Base-by-base conservation (phyloP, 2,797 vertebrate genomes). In the Ammospiza maritima region DNA sequence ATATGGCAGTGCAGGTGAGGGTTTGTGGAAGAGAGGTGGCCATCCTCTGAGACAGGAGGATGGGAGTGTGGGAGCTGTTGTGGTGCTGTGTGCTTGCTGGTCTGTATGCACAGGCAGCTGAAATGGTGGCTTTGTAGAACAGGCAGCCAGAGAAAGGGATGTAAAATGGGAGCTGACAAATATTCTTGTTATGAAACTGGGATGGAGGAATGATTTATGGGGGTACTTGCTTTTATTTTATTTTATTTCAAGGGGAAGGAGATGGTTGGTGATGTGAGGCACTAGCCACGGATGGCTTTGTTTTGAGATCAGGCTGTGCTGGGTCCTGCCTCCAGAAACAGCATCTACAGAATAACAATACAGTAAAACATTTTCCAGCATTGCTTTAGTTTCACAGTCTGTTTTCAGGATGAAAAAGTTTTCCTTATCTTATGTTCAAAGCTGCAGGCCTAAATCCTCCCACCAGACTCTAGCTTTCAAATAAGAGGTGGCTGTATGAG, bases 51-150 rank as follows among this genome's bases (percentile, higher is more conserved):
- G 53, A 82, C 54, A 60, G 57, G 48, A 85, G 45, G 65, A 71
- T 32, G 17, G 30, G 19, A 48, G 16, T 75, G 62, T 76, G 47
- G 65, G 45, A 81, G 56, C 70, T 48, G 36, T 64, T 76, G 56
- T 6, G 32, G 65, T 18, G 4, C 85, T 56, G n/a, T 2, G 3
- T 76, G 66, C 78, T 82, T 54, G 0, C 64, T 6, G 23, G 74
- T 54, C 77, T 91, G 14, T 67, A 5, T 47, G 57, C 53, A 30
- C 45, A 86, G 76, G 61, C 85, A 86, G 92, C 90, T 88, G 90
- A 96, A 96, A 95, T 95, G 89, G 93, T 95, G 91, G 91, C 88
- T 96, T 94, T 75, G 72, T 74, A 40, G 67, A 95, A 51, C 61
- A 91, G 47, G 73, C 79, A 94, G 84, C 25, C 4, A 11, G 76